Evolutionary conservation across 2,888 invertebrate species (phyloP).

Genomic region (Lasioglossum malachurum): DNA sequence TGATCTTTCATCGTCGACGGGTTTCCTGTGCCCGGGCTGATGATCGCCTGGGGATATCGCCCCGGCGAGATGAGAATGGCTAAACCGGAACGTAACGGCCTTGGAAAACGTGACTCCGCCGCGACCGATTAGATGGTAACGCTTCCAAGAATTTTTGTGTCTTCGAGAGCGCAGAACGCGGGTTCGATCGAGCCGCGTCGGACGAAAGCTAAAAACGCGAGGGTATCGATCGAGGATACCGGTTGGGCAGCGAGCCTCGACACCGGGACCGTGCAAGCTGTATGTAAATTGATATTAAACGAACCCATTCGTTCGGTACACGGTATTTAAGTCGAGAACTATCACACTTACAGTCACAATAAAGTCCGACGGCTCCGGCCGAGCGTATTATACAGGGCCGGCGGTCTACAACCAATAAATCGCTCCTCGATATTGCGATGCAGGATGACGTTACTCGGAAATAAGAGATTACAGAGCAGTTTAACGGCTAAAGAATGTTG

Average conservation of each 20-base stretch:
- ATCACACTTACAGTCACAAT: conserved; percentile 2
- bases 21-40: conserved; percentile 65
- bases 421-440: neutral
- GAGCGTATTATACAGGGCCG: neutral
- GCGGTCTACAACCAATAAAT: neutral
- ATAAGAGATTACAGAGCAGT: conserved; percentile 8
- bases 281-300: conserved; percentile 10
- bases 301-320: neutral
- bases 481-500: conserved; percentile 33
- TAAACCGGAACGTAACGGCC: conserved; percentile 68
- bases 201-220: neutral
- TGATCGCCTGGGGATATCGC: conserved; percentile 60
- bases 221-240: neutral
- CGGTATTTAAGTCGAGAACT: neutral
- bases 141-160: conserved; percentile 42
- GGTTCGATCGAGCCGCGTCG: neutral
- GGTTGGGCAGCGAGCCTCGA: neutral
- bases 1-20: conserved; percentile 76
- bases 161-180: neutral
- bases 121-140: conserved; percentile 67
- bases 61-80: conserved; percentile 48
- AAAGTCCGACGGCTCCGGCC: neutral
- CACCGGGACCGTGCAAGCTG: neutral
- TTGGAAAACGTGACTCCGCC: conserved; percentile 72
- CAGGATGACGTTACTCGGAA: conserved; percentile 12